phyloP scores from a whole-genome alignment of 2,888 invertebrate genomes.

The Plebejus argus region DNA sequence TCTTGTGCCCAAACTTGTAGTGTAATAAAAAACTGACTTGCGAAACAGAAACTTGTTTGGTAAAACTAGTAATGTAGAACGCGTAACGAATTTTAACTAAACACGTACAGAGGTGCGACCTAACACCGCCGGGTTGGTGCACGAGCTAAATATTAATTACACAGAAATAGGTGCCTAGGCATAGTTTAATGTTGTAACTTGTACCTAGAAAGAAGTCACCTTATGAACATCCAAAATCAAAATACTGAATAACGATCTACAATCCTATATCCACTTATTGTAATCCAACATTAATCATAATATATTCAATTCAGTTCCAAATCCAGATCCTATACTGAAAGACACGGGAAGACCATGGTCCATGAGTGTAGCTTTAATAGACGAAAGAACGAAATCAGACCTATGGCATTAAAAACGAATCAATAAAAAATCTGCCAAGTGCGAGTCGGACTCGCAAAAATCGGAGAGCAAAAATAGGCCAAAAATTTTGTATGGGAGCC shows the following conservation, averaged over 20 bases:
- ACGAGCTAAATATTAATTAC: conserved; percentile 2
- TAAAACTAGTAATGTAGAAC: conserved; percentile 53
- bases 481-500: too few species aligned
- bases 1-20: conserved; percentile 18
- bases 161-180: neutral
- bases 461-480: too few species aligned
- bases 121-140: neutral
- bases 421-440: too few species aligned
- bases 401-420: too few species aligned
- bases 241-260: neutral
- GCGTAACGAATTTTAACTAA: conserved; percentile 55
- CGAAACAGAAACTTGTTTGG: conserved; percentile 45
- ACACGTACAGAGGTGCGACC: conserved; percentile 42
- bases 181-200: neutral
- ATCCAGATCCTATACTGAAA: too few species aligned
- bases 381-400: too few species aligned
- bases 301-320: too few species aligned
- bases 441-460: too few species aligned
- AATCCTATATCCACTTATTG: neutral
- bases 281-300: too few species aligned
- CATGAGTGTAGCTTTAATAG: too few species aligned
- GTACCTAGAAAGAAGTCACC: neutral
- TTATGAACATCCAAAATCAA: neutral
- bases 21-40: conserved; percentile 43
- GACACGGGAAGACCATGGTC: too few species aligned